Evolutionary conservation across 2,888 invertebrate species (phyloP), one percentile per base, ranked within the genome.

Genomic region (Eurytoma adleriae): DNA sequence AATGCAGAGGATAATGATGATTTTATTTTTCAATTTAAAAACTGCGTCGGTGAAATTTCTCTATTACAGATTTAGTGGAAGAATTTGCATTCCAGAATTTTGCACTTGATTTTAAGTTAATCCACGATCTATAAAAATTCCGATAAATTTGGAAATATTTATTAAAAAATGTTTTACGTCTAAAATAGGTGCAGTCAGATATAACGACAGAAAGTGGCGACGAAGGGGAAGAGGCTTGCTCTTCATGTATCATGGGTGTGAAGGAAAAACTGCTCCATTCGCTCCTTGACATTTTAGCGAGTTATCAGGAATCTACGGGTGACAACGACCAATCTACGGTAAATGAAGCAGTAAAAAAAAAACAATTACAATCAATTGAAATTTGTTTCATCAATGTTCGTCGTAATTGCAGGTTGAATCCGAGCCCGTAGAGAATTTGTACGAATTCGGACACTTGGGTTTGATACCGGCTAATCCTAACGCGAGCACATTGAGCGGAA

Each of bases 251-350:
- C 24, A 57, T 86, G 16, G 85, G 85, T 67, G 83, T 86, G 18
- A 88, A 89, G 57, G 86, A 89, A 10, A 86, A 87, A 61, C 83
- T 90, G 14, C 84, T 91, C 3, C 84, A 83, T 48, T 86, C 88
- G 27, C 85, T 91, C 3, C 82, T 89, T 56, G 86, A 89, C 81
- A 87, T 91, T 75, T 85, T 91, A 57, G 74, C 59, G 1, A 18
- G 57, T 14, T 77, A 81, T 66, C 24, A 69, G 52, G 62, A 54
- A 10, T 2, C 54, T 10, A n/a, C 40, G n/a, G 48, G 5, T 3
- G 71, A 70, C 30, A 3, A 50, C 1, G 72, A 73, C 57, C 24
- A 76, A 27, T 3, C 54, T 3, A 66, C 74, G 13, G 66, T 40
- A 54, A 56, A 13, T 20, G 16, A 16, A 69, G 56, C 7, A 24